Base-by-base conservation (phyloP, 1,140 invertebrate species). In the Hyposmocoma kahamanoa region DNA sequence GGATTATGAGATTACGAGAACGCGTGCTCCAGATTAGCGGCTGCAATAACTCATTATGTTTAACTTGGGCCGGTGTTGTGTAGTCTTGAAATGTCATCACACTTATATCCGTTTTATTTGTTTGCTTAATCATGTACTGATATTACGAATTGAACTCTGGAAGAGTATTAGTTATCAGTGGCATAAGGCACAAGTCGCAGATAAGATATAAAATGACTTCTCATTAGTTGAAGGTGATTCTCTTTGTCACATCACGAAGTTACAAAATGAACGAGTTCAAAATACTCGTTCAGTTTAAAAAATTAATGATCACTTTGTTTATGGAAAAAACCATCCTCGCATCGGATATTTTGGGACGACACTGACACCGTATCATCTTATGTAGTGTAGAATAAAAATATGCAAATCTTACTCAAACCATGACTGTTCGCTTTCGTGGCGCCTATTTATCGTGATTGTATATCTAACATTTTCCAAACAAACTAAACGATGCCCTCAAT, bases 191-290 rank as follows among this genome's bases (percentile, higher is more conserved):
- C 55, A 60, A 60, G 49, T 62, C 59, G 41, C 51, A 66, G 73
- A 81, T 74, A 71, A 78, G 72, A 76, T 72, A 68, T 58, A 53
- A 39, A 50, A 45, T 63, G 70, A 64, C 65, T 58, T 59, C 70
- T 69, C 65, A 67, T 68, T 67, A 49, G 62, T 65, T 48, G 60
- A 67, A 78, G 69, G 65, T 68, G 70, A 73, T 62, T 61, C 67
- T 67, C 57, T 24, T 18, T 38, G 13, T 47, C 24, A 48, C 22
- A 19, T 28, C n/a, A n/a, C n/a, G n/a, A n/a, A n/a, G n/a, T n/a
- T n/a, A n/a, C n/a, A n/a, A n/a, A n/a, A n/a, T n/a, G n/a, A n/a
- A n/a, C n/a, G n/a, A n/a, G n/a, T n/a, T n/a, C n/a, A n/a, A n/a
- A n/a, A n/a, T n/a, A n/a, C n/a, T n/a, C n/a, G n/a, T n/a, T n/a